phyloP scores from a whole-genome alignment of 2,113 vertebrate genomes.

The zebrafish (Danio rerio) region DNA sequence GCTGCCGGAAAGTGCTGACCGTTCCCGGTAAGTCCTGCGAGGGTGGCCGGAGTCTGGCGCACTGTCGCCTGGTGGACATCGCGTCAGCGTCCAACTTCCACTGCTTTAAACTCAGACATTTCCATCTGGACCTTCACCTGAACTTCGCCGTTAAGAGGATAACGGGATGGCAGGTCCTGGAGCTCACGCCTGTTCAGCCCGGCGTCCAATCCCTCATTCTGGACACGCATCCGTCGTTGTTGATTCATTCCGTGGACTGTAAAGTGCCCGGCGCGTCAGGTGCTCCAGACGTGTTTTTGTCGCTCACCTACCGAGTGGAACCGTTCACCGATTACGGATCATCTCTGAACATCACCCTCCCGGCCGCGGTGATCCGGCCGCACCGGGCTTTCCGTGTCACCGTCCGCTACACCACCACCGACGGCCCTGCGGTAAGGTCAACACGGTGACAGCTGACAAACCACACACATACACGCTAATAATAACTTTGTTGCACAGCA shows the following conservation, averaged over 20 bases:
- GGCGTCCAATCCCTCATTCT: conserved; percentile 81
- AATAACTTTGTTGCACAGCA: conserved; percentile 42
- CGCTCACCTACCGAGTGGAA: conserved; percentile 82
- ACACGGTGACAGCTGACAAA: conserved; percentile 46
- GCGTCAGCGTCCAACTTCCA: conserved; percentile 88
- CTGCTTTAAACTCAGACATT: conserved; percentile 84
- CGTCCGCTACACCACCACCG: conserved; percentile 87
- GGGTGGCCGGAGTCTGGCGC: conserved; percentile 65
- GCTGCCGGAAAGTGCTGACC: conserved; percentile 82
- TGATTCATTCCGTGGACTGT: conserved; percentile 83
- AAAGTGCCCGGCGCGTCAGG: conserved; percentile 58
- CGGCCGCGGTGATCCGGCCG: conserved; percentile 69
- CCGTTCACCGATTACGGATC: conserved; percentile 92
- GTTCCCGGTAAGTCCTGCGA: conserved; percentile 65
- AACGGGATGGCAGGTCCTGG: conserved; percentile 88
- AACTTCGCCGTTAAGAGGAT: conserved; percentile 86
- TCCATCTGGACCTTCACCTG: conserved; percentile 87
- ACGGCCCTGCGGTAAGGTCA: conserved; percentile 89
- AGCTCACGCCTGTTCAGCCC: conserved; percentile 77
- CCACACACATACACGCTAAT: conserved; percentile 46
- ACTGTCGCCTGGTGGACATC: conserved; percentile 79
- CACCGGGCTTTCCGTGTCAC: conserved; percentile 86
- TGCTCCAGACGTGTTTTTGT: conserved; percentile 59
- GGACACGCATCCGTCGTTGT: conserved; percentile 86
- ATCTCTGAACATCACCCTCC: conserved; percentile 85